Conservation (phyloP, 2,113 vertebrate species). For the Austrofundulus limnaeus region DNA sequence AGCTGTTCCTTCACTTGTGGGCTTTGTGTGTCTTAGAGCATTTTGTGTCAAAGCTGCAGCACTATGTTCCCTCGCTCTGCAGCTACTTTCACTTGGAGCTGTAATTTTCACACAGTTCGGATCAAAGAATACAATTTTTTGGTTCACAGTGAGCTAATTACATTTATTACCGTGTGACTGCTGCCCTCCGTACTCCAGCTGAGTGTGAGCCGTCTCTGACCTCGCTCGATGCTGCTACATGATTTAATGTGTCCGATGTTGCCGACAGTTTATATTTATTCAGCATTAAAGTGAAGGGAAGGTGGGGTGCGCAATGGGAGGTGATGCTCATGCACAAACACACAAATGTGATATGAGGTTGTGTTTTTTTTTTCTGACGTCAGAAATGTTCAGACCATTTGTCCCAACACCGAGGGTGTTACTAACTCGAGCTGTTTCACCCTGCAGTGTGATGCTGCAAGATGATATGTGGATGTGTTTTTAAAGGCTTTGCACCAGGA, state of each 20-base stretch:
- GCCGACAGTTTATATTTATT: background rate
- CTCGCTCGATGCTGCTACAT: background rate
- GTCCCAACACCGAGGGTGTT: background rate
- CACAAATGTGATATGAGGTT: background rate
- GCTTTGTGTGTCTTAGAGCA: background rate
- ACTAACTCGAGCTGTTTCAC: background rate
- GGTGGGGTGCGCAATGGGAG: background rate
- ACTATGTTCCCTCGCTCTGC: background rate
- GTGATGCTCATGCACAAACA: background rate
- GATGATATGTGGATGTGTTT: background rate
- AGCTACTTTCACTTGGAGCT: background rate
- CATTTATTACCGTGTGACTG: background rate
- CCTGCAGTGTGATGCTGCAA: no score
- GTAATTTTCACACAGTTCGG: constrained; percentile 1
- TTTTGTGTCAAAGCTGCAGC: background rate
- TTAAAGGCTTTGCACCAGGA: no score
- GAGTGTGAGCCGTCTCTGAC: background rate
- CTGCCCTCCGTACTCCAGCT: background rate
- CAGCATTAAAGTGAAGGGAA: background rate
- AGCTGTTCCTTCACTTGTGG: background rate
- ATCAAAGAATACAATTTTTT: background rate
- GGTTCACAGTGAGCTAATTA: background rate
- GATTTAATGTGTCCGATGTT: no score
- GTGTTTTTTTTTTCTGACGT: constrained; percentile 14
- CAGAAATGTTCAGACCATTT: constrained; percentile 1